Evolutionary conservation across 2,888 invertebrate species (phyloP), one percentile per base, ranked within the genome.

Genomic region (Bellardia bayeri): DNA sequence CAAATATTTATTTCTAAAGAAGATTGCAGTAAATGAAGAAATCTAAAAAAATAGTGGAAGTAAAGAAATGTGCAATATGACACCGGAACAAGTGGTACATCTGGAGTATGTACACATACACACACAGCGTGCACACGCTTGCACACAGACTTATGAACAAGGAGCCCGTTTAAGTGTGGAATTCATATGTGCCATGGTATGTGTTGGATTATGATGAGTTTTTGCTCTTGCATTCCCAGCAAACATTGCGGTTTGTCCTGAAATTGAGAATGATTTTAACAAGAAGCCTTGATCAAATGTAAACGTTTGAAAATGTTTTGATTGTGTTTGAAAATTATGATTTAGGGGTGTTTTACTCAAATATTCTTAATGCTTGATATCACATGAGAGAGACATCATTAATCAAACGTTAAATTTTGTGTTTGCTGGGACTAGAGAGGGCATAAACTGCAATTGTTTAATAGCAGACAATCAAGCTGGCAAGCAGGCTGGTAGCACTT

Each of bases 21-120:
- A 75, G 16, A 51, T 51, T 45, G 40, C 37, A 69, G 9, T 51
- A 61, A 42, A 78, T 33, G 42, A 75, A 79, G 30, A 80, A 71
- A 40, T 4, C 14, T 13, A 66, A 37, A 42, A 33, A 58, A 40
- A 51, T 45, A 69, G 5, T n/a, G 14, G 11, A 75, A 74, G 49
- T 37, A 61, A 58, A 42, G 16, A 33, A 68, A 58, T 72, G 71
- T 84, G 83, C 75, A 87, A 86, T 78, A 72, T 66, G 83, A 87
- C 72, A 87, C 87, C 87, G 83, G 87, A 87, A 87, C 87, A 83
- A 87, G 83, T 86, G 75, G 75, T 69, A 79, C 78, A 86, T 78
- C 81, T 85, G 81, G 64, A 76, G 72, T 82, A 51, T 51, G 30
- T 23, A 11, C 56, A 75, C 72, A 80, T 9, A 72, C 51, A 72